Evolutionary conservation across 2,113 vertebrate species (phyloP), one percentile per base, ranked within the genome.

Genomic region (Sterna hirundo): DNA sequence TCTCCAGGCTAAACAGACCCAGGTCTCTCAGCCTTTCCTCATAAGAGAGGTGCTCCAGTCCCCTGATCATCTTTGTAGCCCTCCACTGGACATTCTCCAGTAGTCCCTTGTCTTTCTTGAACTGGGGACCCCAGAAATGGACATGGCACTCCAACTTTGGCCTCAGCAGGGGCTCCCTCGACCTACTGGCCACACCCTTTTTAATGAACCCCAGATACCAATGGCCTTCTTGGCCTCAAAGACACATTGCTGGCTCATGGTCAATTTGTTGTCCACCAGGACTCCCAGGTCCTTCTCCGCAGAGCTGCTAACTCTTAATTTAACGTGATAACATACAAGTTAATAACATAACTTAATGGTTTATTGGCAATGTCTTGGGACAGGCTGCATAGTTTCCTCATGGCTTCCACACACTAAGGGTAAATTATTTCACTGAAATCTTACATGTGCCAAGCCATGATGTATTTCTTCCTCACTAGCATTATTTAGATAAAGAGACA

Each of bases 401-500:
- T 12, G 42, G 47, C 14, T 81, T 87, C 69, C 7, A 18, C 20
- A 81, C 42, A 70, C 29, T 47, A 69, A 83, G 68, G 19, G 57
- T 71, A 66, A 89, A 58, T 47, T 70, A 40, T 86, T 78, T 82
- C 57, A 79, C 51, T 75, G n/a, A 80, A 88, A 79, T 47, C 47
- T 84, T 64, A 69, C 46, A 75, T 11, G 27, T n/a, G 29, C 34
- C 61, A 81, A 86, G 40, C 2, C 40, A 62, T 58, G 44, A 83
- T 66, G 13, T 46, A 40, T 86, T 90, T 85, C 65, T 69, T 86
- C 66, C 57, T 93, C 15, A 47, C 36, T 44, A 70, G 21, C 27
- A 54, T 87, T 87, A 61, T 17, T 96, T 79, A 95, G 81, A 88
- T 86, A 83, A 76, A 62, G 82, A 85, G 81, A 94, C 34, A 95